Conservation (phyloP, 2,888 invertebrate genomes). For the Drosophila paramelanica region DNA sequence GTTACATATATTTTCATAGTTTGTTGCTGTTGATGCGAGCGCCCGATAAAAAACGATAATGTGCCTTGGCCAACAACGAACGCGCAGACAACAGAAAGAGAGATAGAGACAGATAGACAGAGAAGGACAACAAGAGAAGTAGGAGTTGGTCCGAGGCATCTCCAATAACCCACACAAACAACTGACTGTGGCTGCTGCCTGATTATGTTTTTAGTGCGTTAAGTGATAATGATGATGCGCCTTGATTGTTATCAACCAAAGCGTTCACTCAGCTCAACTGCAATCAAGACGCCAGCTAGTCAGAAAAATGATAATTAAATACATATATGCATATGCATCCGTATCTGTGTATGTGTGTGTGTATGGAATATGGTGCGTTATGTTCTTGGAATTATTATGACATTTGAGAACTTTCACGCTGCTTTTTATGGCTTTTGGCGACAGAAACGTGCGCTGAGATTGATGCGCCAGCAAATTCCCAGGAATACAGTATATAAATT, state of each 20-base stretch:
- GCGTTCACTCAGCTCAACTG: slow-evolving; percentile 53
- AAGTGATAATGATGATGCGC: slow-evolving; percentile 80
- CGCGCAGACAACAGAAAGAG: slow-evolving; percentile 1
- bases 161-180: slow-evolving; percentile 57
- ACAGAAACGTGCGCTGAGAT: slow-evolving; percentile 72
- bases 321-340: slow-evolving; percentile 10
- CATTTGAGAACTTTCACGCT: slow-evolving; percentile 82
- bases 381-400: slow-evolving; percentile 82
- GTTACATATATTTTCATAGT: slow-evolving; percentile 79
- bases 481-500: slow-evolving; percentile 66
- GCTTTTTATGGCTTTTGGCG: slow-evolving; percentile 74
- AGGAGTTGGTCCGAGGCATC: slow-evolving; percentile 21
- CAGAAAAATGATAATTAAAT: slow-evolving; percentile 64
- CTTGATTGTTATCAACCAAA: slow-evolving; percentile 70
- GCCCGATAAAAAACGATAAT: slow-evolving; percentile 72
- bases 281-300: slow-evolving; percentile 69
- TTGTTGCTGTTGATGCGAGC: slow-evolving; percentile 75
- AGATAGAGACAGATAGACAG: not conserved
- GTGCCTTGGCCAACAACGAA: slow-evolving; percentile 49
- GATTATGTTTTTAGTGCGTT: slow-evolving; percentile 81
- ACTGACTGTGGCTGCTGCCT: slow-evolving; percentile 58
- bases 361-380: slow-evolving; percentile 27
- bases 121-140: not conserved
- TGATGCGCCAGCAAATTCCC: slow-evolving; percentile 71
- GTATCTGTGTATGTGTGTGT: slow-evolving; percentile 11